Conservation (phyloP, 1,140 invertebrate species). For the Lasioglossum albipes region DNA sequence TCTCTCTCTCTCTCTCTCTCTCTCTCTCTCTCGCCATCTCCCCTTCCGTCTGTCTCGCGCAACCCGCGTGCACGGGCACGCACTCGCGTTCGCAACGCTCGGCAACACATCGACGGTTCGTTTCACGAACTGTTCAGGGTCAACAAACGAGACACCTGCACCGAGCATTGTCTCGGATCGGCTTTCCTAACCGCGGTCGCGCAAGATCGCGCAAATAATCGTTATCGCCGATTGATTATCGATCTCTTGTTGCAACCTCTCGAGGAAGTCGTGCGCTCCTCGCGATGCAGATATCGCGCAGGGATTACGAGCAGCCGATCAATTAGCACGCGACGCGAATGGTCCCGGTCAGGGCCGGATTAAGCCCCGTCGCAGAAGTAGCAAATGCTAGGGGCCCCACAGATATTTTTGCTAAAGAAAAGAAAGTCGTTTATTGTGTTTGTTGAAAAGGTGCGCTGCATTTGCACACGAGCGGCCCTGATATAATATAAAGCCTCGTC, state of each 20-base stretch:
- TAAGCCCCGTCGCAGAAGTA: too few relatives aligned
- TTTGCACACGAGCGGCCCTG: too few relatives aligned
- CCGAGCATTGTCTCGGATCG: constrained; percentile 1
- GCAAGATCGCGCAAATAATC: constrained; percentile 15
- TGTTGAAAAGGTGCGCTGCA: too few relatives aligned
- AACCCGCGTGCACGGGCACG: background rate
- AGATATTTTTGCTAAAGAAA: too few relatives aligned
- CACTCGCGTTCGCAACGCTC: background rate
- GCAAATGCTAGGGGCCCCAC: too few relatives aligned
- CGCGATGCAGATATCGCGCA: background rate
- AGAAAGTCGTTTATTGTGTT: too few relatives aligned
- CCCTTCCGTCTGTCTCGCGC: background rate
- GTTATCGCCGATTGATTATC: constrained; percentile 1
- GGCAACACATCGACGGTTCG: background rate
- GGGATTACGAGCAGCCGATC: background rate
- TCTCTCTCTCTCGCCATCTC: background rate
- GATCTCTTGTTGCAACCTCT: too few relatives aligned
- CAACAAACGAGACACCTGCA: constrained; percentile 16
- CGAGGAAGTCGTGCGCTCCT: too few relatives aligned
- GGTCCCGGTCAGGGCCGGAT: too few relatives aligned
- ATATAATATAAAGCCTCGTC: too few relatives aligned
- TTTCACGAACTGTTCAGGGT: constrained; percentile 36
- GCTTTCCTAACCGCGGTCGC: background rate
- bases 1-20: background rate
- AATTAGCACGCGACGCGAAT: constrained; percentile 12